Evolutionary conservation across 1,140 invertebrate genomes (phyloP), one percentile per base, ranked within the genome.

Genomic region (Brachionus calyciflorus): DNA sequence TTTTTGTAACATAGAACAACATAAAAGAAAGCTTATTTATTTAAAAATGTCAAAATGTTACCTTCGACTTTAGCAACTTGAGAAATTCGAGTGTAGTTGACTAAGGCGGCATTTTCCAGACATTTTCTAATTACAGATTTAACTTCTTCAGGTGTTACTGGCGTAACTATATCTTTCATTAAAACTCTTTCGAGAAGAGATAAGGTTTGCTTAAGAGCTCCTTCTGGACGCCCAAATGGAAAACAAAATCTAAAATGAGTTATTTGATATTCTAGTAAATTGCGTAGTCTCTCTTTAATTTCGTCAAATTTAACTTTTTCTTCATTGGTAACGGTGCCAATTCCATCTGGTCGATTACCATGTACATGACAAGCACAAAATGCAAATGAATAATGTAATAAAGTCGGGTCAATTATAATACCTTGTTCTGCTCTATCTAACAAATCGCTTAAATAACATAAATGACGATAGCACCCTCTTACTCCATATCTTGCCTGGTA

Each of bases 181-280:
- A 99, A 84, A 10, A 99, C 96, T 79, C 95, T 88, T 88, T 99
- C 96, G 68, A 99, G 84, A 33, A 99, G 87, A 3, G 95, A 96
- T 68, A 99, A 85, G 6, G 96, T 98, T 21, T 94, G 91, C 89
- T 98, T 99, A 69, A 99, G 85, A 28, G 94, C 91, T 44, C 96
- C 96, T 86, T 99, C 96, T 19, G 96, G 96, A 80, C 96, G 88
- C 57, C 96, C 96, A 86, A 99, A 99, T 53, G 96, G 96, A 87
- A 98, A 99, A 84, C 93, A 94, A 83, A 93, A 98, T 86, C 93
- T 90, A 87, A 99, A 99, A 88, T 99, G 96, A 3, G 96, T 99
- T 77, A 99, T 97, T 88, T 99, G 96, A 85, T 96, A 91, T 85
- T 99, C 96, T 51, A 99, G 86, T 73, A 98, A 87, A 79, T 93